These are phyloP conservation scores for Eupelmus urozonus DNA, from an alignment of 2,888 invertebrate genomes.

Conservation along the genomic window DNA sequence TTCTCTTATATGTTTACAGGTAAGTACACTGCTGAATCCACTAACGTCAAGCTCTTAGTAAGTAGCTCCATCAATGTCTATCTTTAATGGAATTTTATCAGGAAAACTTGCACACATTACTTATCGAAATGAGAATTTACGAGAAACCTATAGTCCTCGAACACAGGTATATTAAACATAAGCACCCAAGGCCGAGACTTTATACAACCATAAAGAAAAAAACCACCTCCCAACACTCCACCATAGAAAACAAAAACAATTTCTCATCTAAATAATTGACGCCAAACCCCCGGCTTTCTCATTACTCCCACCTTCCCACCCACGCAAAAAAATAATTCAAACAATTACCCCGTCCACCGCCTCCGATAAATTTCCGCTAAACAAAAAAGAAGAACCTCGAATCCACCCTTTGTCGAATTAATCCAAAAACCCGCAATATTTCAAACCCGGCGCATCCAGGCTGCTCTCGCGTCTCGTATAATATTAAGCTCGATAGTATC, in stretches of 20 bases:
- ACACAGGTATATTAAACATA: too few species aligned
- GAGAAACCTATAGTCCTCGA: not conserved
- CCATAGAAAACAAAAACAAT: too few species aligned
- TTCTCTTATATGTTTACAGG: slow-evolving; percentile 30
- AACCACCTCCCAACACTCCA: too few species aligned
- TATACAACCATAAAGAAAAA: too few species aligned
- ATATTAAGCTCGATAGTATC: slow-evolving; percentile 24
- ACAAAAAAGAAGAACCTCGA: not conserved
- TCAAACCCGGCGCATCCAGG: slow-evolving; percentile 17
- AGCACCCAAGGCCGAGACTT: too few species aligned
- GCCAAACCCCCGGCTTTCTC: too few species aligned
- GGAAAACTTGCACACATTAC: not conserved
- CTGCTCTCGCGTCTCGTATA: not conserved
- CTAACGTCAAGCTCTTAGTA: not conserved
- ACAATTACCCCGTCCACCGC: too few species aligned
- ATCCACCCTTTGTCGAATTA: slow-evolving; percentile 23
- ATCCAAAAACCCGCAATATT: slow-evolving; percentile 28
- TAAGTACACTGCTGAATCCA: slow-evolving; percentile 28
- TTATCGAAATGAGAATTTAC: not conserved
- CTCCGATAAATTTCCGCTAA: not conserved
- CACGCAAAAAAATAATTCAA: too few species aligned
- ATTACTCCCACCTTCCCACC: too few species aligned
- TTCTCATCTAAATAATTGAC: too few species aligned
- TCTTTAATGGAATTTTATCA: not conserved
- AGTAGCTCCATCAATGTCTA: slow-evolving; percentile 24